phyloP scores from a whole-genome alignment of 2,113 vertebrate species.

The Megatriorchis doriae region DNA sequence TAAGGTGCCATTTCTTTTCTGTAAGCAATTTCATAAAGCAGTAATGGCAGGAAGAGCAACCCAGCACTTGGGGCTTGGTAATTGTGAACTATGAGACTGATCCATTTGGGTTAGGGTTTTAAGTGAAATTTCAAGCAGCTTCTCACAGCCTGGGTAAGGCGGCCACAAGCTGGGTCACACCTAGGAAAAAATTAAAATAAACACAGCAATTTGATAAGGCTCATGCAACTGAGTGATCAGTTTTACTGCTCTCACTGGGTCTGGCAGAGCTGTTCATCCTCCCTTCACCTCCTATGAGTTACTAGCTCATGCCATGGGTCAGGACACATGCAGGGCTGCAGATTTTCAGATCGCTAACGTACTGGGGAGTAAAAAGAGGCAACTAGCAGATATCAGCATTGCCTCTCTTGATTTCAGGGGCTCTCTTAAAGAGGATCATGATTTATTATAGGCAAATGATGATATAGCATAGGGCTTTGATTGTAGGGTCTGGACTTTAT shows the following conservation, averaged over 20 bases:
- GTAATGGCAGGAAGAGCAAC: neutral
- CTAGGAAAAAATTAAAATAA: conserved; percentile 26
- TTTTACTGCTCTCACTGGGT: neutral
- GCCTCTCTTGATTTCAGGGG: neutral
- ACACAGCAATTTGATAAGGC: neutral
- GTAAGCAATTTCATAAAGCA: neutral
- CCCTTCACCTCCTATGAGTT: neutral
- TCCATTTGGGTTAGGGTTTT: neutral
- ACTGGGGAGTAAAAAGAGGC: neutral
- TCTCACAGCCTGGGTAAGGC: neutral
- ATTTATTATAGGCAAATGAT: neutral
- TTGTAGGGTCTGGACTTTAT: neutral
- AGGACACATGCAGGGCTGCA: neutral
- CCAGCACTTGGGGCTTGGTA: neutral
- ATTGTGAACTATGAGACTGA: neutral
- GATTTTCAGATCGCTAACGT: neutral
- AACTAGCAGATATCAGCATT: neutral
- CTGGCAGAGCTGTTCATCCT: neutral
- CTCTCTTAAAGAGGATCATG: neutral
- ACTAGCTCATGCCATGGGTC: neutral
- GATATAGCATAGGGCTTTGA: neutral
- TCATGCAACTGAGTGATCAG: neutral
- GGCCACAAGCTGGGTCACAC: neutral
- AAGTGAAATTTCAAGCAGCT: neutral
- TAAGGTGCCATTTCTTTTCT: neutral